Evolutionary conservation across 1,140 invertebrate genomes (phyloP).

Genomic region (Pissodes strobi): DNA sequence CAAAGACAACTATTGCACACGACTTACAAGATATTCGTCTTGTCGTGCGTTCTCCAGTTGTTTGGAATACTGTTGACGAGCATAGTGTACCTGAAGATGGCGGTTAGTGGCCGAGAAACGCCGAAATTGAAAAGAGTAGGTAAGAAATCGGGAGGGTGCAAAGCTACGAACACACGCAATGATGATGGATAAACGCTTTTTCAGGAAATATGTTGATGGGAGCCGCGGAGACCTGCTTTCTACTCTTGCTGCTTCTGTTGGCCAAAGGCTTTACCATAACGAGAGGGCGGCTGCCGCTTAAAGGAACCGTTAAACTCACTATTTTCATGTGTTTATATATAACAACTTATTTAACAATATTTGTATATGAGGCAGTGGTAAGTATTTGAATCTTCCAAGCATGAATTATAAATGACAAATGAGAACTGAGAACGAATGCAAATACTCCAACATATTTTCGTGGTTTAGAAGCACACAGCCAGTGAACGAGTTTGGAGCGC

Average conservation of each 20-base stretch:
- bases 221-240: conserved; percentile 71
- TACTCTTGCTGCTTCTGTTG: conserved; percentile 79
- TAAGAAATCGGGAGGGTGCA: conserved; percentile 49
- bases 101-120: conserved; percentile 68
- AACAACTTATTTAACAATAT: conserved; percentile 71
- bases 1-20: conserved; percentile 79
- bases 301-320: conserved; percentile 73
- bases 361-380: conserved; percentile 78
- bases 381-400: conserved; percentile 29
- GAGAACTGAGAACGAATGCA: too few relatives aligned
- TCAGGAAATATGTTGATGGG: conserved; percentile 74
- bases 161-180: too few relatives aligned
- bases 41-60: conserved; percentile 69
- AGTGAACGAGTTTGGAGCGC: too few relatives aligned
- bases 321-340: conserved; percentile 80
- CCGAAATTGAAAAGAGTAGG: conserved; percentile 64
- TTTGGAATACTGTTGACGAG: conserved; percentile 68
- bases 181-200: too few relatives aligned
- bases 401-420: too few relatives aligned
- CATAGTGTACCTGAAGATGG: conserved; percentile 72
- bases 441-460: too few relatives aligned
- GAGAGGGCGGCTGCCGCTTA: conserved; percentile 71
- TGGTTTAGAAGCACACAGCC: too few relatives aligned
- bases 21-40: conserved; percentile 85
- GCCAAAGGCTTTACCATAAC: conserved; percentile 92